Evolutionary conservation across 2,797 vertebrate species (phyloP), one percentile per base, ranked within the genome.

Genomic region (Buphagus erythrorhynchus): DNA sequence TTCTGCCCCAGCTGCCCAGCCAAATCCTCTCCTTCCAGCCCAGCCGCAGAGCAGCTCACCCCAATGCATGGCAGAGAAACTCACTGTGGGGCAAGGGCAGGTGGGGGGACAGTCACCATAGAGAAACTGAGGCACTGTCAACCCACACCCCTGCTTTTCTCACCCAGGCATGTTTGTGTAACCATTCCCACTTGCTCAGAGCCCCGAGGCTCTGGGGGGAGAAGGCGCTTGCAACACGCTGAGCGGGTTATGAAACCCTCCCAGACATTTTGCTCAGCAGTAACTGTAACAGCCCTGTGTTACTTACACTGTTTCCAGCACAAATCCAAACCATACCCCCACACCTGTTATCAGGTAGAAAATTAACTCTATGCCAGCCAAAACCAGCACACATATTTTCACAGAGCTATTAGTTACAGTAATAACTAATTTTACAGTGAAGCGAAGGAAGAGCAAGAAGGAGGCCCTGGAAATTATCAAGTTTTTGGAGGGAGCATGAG

Each of bases 81-180:
- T 71, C 73, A 35, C 36, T 2, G 3, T 18, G 59, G 62, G 76
- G 35, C 58, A 59, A 52, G 86, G 90, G 55, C 77, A 81, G 58
- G 13, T 6, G 2, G n/a, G 58, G 40, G 90, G 88, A 93, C 82
- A 86, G 91, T 36, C 84, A 58, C 46, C 3, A 4, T 6, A 40
- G 82, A 63, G 79, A 68, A 91, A 81, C 9, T 54, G 87, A 93
- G 54, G 46, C 82, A 40, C 15, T 10, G 18, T 31, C 66, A 81
- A n/a, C 73, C 85, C 90, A 95, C 96, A 84, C 90, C 82, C 91
- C 80, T 13, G 65, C 87, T 90, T 93, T 93, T 85, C 82, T 94
- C 94, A 95, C 57, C 54, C 8, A 3, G 25, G 40, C 13, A 2
- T 81, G 85, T 83, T 88, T 93, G 90, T 91, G 90, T 94, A 95